phyloP scores from a whole-genome alignment of 2,113 vertebrate genomes.

The Taurulus bubalis region DNA sequence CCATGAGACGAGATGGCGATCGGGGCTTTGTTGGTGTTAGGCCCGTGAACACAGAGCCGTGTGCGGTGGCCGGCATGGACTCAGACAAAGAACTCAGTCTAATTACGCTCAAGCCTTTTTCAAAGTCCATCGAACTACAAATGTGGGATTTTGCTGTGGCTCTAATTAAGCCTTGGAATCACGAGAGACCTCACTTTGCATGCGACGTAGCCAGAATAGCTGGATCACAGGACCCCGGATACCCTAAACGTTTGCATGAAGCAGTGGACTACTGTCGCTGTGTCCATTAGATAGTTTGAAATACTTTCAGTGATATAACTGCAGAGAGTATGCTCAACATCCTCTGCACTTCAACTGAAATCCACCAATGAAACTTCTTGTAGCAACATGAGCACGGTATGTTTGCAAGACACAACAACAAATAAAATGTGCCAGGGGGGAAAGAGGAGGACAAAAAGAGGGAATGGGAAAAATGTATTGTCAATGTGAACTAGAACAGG shows the following conservation, averaged over 20 bases:
- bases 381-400: not conserved
- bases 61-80: not conserved
- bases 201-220: not conserved
- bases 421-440: not conserved
- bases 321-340: not conserved
- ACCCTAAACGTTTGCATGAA: not conserved
- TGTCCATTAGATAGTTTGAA: not conserved
- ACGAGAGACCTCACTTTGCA: not conserved
- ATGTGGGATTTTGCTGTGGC: constrained; percentile 17
- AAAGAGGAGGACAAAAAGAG: not conserved
- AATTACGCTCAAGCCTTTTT: constrained; percentile 30
- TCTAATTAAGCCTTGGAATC: constrained; percentile 19
- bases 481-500: constrained; percentile 19
- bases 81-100: constrained; percentile 18
- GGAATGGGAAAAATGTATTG: constrained; percentile 1
- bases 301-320: not conserved
- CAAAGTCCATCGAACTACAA: constrained; percentile 20
- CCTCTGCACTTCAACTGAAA: too few relatives aligned
- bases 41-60: constrained; percentile 5
- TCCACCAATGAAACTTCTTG: not conserved
- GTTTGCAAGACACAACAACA: constrained; percentile 34
- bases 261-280: not conserved
- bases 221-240: not conserved
- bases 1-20: not conserved
- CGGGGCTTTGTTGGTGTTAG: not conserved